These are phyloP conservation scores for Lottia gigantea DNA, from an alignment of 2,888 invertebrate genomes.

Conservation along the genomic window DNA sequence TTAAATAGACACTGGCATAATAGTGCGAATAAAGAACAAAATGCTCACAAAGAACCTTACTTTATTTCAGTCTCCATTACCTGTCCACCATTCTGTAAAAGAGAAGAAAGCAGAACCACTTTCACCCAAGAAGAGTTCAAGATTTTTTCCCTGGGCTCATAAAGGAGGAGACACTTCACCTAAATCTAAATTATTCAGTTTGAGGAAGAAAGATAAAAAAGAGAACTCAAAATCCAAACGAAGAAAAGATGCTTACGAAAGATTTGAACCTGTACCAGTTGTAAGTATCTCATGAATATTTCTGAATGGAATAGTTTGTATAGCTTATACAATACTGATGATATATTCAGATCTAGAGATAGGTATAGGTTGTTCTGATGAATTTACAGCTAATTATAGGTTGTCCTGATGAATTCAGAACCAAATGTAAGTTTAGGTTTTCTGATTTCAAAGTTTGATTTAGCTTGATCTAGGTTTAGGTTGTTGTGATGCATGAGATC, in stretches of 20 bases:
- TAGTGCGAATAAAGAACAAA: too few relatives aligned
- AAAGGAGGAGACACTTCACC: neutral
- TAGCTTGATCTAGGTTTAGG: too few relatives aligned
- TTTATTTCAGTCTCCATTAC: slow-evolving; percentile 17
- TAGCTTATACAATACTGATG: neutral
- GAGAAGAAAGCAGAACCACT: slow-evolving; percentile 16
- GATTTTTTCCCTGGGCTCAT: slow-evolving; percentile 2
- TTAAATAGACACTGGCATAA: too few relatives aligned
- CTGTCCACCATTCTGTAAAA: slow-evolving; percentile 10
- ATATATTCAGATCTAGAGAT: too few relatives aligned
- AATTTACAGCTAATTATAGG: too few relatives aligned
- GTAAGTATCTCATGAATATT: neutral
- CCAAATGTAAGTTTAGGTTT: too few relatives aligned
- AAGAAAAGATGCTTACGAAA: neutral
- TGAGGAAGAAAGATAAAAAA: neutral
- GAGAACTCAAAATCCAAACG: neutral
- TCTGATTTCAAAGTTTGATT: too few relatives aligned
- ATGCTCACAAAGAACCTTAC: neutral
- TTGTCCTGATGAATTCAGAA: too few relatives aligned
- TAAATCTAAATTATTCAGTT: slow-evolving; percentile 6
- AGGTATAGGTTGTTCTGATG: too few relatives aligned
- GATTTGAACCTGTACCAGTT: slow-evolving; percentile 1
- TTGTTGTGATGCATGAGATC: too few relatives aligned
- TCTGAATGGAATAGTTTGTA: too few relatives aligned
- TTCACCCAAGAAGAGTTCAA: slow-evolving; percentile 13